Base-by-base conservation (phyloP, 2,888 invertebrate species). In the Tiliacea citrago region DNA sequence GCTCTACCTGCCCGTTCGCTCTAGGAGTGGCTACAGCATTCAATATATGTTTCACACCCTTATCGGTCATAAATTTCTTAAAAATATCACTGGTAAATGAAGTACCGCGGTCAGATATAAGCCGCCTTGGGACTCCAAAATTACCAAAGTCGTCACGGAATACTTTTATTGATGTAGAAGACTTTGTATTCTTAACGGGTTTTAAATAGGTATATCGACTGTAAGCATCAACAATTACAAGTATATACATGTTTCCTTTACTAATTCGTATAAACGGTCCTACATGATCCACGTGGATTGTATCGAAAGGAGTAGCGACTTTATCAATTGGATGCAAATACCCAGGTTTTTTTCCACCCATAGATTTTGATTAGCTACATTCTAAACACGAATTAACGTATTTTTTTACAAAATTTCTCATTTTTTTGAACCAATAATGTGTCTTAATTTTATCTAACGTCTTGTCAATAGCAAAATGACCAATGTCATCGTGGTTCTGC, bases 1-100 rank as follows among this genome's bases (percentile, higher is more conserved):
- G 60, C 12, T 39, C 60, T 12, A 61, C 60, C n/a, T 61, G 60
- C 12, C 60, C 60, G 60, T 61, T 61, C 4, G 60, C 60, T 61
- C 60, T 39, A 61, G 21, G 60, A 1, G 39, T 61, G 12, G 60
- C 60, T 39, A 61, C 60, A 21, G 60, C 60, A 61, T 61, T 61
- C 2, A 61, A 39, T 21, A 61, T 61, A 24, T 61, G 60, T 61
- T 61, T 29, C 29, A n/a, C n/a, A n/a, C 60, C 60, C 21, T 39
- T 61, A 12, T 61, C 60, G 21, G n/a, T 61, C 60, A 29, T 57
- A 57, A 57, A 57, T 29, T 57, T 55, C 13, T 13, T 55, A 55
- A 55, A 55, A 12, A 6, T 55, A 6, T 55, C 55, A 13, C 55
- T 55, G 55, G 55, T 55, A 13, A 61, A 61, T 42, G 61, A 61